Conservation (phyloP, 2,888 invertebrate genomes). For the Caenorhabditis afra region DNA sequence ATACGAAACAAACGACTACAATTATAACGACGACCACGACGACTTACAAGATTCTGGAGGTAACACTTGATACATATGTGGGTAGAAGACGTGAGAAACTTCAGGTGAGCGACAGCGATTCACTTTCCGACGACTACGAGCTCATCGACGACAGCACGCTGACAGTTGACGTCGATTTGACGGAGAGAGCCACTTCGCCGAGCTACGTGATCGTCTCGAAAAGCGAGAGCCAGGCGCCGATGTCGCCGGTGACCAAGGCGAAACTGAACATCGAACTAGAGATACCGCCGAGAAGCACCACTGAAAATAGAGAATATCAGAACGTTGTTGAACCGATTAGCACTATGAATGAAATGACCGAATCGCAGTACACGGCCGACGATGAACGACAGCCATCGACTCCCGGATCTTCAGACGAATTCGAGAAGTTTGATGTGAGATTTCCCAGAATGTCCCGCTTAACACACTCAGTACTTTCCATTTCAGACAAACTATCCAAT, state of each 20-base stretch:
- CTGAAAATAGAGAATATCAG: background rate
- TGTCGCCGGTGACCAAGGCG: slow-evolving; percentile 63
- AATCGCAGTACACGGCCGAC: slow-evolving; percentile 58
- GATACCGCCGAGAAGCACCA: slow-evolving; percentile 27
- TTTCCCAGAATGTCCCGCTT: too few species aligned
- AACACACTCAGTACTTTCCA: background rate
- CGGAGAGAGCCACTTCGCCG: slow-evolving; percentile 61
- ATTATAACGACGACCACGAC: slow-evolving; percentile 80
- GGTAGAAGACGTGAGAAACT: too few species aligned
- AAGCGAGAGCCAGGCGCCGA: slow-evolving; percentile 60
- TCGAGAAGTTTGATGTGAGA: slow-evolving; percentile 49
- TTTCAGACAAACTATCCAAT: slow-evolving; percentile 45
- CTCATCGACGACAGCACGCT: slow-evolving; percentile 66
- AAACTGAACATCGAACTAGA: slow-evolving; percentile 62
- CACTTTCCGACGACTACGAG: slow-evolving; percentile 63
- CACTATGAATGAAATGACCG: slow-evolving; percentile 24
- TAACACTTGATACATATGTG: too few species aligned
- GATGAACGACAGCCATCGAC: slow-evolving; percentile 55
- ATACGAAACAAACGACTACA: slow-evolving; percentile 77
- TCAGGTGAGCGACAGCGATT: slow-evolving; percentile 67
- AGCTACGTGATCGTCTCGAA: slow-evolving; percentile 70
- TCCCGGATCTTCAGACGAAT: slow-evolving; percentile 42
- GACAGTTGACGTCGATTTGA: slow-evolving; percentile 71
- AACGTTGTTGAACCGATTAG: slow-evolving; percentile 32
- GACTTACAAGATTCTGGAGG: slow-evolving; percentile 73